Conservation (phyloP, 2,113 vertebrate species). For the Perca flavescens region DNA sequence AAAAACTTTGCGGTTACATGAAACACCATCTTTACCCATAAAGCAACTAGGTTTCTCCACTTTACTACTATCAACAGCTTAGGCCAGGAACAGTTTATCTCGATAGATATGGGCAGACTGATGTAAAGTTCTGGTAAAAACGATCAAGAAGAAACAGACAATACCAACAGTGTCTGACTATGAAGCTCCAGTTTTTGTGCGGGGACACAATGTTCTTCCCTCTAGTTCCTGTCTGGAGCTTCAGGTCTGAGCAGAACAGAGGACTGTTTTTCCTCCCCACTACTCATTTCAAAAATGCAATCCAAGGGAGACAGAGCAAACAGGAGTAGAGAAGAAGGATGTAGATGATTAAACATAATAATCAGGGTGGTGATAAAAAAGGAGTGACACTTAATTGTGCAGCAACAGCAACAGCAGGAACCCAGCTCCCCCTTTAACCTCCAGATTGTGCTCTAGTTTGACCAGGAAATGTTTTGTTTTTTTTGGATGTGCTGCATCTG, state of each 20-base stretch:
- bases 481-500: background rate
- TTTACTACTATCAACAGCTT: background rate
- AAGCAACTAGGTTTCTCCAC: background rate
- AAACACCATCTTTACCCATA: background rate
- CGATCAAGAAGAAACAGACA: background rate
- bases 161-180: background rate
- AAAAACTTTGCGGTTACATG: background rate
- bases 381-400: background rate
- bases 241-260: background rate
- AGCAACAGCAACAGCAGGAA: background rate
- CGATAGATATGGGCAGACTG: background rate
- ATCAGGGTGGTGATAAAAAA: conserved; percentile 5
- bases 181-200: background rate
- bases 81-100: background rate
- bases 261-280: background rate
- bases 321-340: conserved; percentile 1
- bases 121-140: background rate
- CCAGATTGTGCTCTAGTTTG: background rate
- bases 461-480: background rate
- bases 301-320: background rate
- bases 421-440: background rate
- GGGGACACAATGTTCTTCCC: conserved; percentile 47
- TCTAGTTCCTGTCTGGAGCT: background rate
- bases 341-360: conserved; percentile 30
- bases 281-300: conserved; percentile 10